Evolutionary conservation across 2,113 vertebrate species (phyloP), one percentile per base, ranked within the genome.

Genomic region (Shinisaurus crocodilurus): DNA sequence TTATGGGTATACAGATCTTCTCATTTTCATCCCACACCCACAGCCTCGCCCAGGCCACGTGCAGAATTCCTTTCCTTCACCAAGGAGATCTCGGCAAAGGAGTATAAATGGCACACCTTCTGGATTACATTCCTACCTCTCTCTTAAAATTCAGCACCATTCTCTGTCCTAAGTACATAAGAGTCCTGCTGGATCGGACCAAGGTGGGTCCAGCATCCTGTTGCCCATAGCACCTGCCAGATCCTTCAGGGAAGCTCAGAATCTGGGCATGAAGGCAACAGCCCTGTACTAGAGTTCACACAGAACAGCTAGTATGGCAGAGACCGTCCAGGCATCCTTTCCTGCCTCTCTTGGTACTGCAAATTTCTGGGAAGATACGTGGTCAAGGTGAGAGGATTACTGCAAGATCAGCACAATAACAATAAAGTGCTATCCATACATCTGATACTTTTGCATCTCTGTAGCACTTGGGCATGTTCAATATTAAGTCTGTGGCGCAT

Each of bases 401-500:
- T 5, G 18, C 18, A 25, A 77, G 20, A 43, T 76, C 20, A 43
- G 37, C 18, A 25, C 2, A 6, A 3, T 50, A 34, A 34, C 20
- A 40, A 2, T 45, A 48, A 48, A 6, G 29, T 65, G 45, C 83
- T 32, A 7, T 7, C 32, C 32, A 18, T 20, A 16, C 82, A 34
- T 12, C 18, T 34, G 25, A 54, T 57, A 2, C 48, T 57, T 57
- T 54, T 23, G 32, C 43, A 57, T 63, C 13, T 50, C 45, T 48
- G 43, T 37, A 23, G 54, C 16, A 37, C 18, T 60, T 16, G 16
- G 81, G 50, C 15, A 34, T 34, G 15, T 57, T 60, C 29, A 6
- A 20, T 37, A 4, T 40, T 37, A 72, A 8, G 74, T 1, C 29
- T 45, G 87, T 6, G 12, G 5, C 0, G 0, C 3, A 0, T 48